Evolutionary conservation across 2,113 vertebrate species (phyloP).

Genomic region (Xiphorhynchus elegans): DNA sequence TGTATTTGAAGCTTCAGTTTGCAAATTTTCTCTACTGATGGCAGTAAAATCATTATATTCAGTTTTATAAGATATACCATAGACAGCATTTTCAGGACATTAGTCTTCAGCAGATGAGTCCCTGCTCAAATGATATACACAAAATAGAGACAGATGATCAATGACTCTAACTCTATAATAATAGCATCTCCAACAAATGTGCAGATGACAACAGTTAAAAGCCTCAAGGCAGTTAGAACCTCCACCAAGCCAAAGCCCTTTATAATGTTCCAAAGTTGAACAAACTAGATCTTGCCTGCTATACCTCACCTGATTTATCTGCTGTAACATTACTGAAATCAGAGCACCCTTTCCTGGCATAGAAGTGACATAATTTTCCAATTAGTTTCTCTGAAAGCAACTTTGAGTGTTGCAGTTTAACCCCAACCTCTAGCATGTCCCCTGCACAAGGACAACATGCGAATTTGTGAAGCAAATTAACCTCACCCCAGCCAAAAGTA

Average conservation of each 20-base stretch:
- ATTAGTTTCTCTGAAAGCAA: background rate
- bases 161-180: background rate
- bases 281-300: background rate
- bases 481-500: background rate
- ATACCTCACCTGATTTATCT: background rate
- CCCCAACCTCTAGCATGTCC: background rate
- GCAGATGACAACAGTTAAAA: background rate
- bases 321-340: background rate
- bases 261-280: background rate
- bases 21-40: background rate
- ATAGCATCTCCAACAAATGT: background rate
- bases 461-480: conserved; percentile 46
- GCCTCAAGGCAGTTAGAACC: background rate
- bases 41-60: background rate
- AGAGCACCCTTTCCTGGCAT: background rate
- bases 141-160: background rate
- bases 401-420: background rate
- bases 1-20: background rate
- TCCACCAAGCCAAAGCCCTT: background rate
- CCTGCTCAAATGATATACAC: background rate
- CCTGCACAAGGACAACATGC: conserved; percentile 51
- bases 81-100: background rate
- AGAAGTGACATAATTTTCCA: background rate
- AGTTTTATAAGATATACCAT: background rate
- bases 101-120: background rate